A percentile compares a stretch with the other conserved stretches of the same genome.
phyloP scores from a whole-genome alignment of 2,888 invertebrate species.

The Drosophila incognita region DNA sequence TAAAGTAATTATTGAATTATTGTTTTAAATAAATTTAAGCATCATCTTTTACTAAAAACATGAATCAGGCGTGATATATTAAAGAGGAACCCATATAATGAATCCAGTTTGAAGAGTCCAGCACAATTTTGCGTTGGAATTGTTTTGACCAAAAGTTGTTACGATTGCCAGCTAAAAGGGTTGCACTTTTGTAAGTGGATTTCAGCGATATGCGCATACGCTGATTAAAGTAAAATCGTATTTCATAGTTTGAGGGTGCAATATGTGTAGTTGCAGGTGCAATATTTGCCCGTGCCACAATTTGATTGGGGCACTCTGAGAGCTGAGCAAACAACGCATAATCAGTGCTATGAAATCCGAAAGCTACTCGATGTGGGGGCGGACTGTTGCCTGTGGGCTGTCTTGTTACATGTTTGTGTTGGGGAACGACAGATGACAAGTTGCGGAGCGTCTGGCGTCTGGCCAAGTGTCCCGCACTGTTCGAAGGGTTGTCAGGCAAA shows the following conservation, averaged over 20 bases:
- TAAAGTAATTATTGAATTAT: neutral
- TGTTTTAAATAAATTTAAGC: neutral
- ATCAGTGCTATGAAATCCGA: slow-evolving; percentile 65
- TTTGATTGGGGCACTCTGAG: slow-evolving; percentile 46
- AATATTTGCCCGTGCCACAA: slow-evolving; percentile 25
- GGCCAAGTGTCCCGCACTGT: slow-evolving; percentile 39
- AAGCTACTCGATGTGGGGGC: slow-evolving; percentile 58
- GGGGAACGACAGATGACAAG: slow-evolving; percentile 24
- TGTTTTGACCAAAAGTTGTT: neutral
- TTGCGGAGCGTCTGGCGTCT: slow-evolving; percentile 23
- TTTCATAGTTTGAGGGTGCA: slow-evolving; percentile 12
- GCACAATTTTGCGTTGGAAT: neutral
- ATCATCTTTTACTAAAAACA: neutral
- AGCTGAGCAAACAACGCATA: slow-evolving; percentile 58
- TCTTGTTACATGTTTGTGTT: neutral
- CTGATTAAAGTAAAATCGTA: slow-evolving; percentile 12
- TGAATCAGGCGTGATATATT: neutral
- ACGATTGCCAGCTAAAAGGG: neutral
- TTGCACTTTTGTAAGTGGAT: neutral
- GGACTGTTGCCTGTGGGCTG: neutral
- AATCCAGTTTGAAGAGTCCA: neutral
- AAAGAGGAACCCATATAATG: neutral
- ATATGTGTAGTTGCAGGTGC: slow-evolving; percentile 7
- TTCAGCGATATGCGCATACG: slow-evolving; percentile 2
- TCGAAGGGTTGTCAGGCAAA: slow-evolving; percentile 59